Evolutionary conservation across 92 coral and sea anemone genomes (phyloP), one percentile per base, ranked within the genome.

Genomic region (Porites rus): DNA sequence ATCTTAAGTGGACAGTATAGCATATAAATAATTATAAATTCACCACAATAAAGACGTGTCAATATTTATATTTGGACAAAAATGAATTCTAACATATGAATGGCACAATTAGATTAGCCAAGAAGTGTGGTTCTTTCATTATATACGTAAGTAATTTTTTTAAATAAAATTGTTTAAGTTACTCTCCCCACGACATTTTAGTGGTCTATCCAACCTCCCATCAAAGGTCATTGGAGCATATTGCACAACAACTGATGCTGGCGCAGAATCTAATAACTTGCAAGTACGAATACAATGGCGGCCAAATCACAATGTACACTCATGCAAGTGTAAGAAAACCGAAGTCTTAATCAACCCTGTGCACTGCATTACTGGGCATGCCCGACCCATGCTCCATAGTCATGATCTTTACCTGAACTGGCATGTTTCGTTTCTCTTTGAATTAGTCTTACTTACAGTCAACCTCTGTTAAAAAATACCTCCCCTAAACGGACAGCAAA

Each of bases 301-400:
- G 3, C 31, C 64, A 19, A 67, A 24, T 80, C n/a, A 17, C 51
- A 21, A 67, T 17, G 54, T 59, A 10, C 65, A 67, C 63, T 17
- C 14, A 66, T 80, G 84, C 65, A 21, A 7, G 0, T 80, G 84
- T 54, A 20, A 10, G 4, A 20, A 60, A 1, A 7, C 18, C 17
- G 20, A 2, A 0, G 13, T 24, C 25, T 20, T 11, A 71, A 52
- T 13, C 53, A 51, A 12, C 61, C 9, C 22, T 79, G 84, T 54
- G 1, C 16, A 43, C 52, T 80, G 64, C 16, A 80, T 31, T 80
- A 80, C 24, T 19, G 12, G 75, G 84, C 61, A 8, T 80, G 84
- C n/a, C 75, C 84, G 9, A 80, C 67, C 8, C 63, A 51, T 8
- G 51, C 84, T 51, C 84, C 84, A 7, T 80, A 54, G 9, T 10